phyloP scores from a whole-genome alignment of 2,888 invertebrate species.

The Petrolisthes cinctipes region DNA sequence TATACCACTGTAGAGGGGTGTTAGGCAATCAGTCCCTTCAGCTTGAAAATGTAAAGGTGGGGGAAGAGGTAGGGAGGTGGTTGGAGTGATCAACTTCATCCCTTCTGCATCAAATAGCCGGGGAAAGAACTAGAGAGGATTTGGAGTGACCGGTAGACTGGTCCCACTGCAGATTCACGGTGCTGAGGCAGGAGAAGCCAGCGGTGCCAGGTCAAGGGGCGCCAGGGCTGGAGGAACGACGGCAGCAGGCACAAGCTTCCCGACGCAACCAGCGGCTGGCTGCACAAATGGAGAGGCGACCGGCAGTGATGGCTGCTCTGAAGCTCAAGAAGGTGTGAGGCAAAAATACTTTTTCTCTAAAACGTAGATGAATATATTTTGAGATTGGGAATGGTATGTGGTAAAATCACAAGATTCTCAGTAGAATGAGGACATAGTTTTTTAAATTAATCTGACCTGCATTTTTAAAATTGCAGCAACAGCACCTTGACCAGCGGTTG shows the following conservation, averaged over 20 bases:
- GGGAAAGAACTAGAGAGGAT: background rate
- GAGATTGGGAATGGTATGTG: background rate
- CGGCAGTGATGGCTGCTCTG: slow-evolving; percentile 71
- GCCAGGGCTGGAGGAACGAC: slow-evolving; percentile 48
- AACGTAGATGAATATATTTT: no score
- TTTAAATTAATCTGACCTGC: background rate
- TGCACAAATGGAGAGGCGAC: slow-evolving; percentile 73
- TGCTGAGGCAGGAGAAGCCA: slow-evolving; percentile 60
- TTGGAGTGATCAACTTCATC: no score
- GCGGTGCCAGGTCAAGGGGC: slow-evolving; percentile 36
- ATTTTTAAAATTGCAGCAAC: background rate
- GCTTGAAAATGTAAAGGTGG: no score
- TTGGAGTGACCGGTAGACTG: slow-evolving; percentile 40
- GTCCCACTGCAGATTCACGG: slow-evolving; percentile 56
- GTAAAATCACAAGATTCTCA: background rate
- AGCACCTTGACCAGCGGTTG: slow-evolving; percentile 21
- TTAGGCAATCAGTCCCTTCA: no score
- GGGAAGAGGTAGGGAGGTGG: no score
- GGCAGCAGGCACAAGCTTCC: slow-evolving; percentile 65
- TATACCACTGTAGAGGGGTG: no score
- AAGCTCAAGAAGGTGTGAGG: slow-evolving; percentile 69
- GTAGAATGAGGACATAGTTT: background rate
- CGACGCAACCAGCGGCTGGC: slow-evolving; percentile 72
- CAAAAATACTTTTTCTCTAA: background rate
- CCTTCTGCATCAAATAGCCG: no score